Evolutionary conservation across 2,113 vertebrate species (phyloP), one percentile per base, ranked within the genome.

Genomic region (Strix uralensis): DNA sequence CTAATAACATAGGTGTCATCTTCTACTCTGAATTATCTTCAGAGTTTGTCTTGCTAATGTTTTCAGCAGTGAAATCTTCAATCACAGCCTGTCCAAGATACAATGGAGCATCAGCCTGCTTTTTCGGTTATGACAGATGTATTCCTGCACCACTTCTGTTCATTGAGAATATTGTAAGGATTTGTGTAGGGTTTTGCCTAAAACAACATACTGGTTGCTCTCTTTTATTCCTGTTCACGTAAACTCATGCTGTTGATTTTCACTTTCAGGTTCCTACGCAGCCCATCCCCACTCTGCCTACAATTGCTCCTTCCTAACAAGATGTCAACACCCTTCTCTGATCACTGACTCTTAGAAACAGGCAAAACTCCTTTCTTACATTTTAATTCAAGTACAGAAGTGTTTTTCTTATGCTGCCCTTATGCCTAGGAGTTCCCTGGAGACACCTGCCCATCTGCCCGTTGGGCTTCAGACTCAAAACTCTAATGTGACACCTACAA

Each of bases 61-160:
- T 88, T 95, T 81, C 18, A 5, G 40, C 77, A 63, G 34, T 55
- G 49, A 92, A 91, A 92, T 92, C 81, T 92, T 96, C 94, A 95
- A 83, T 96, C 84, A 96, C 52, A 95, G n/a, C 51, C 67, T 94
- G 86, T 95, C 80, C 91, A 92, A 91, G 73, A 78, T 13, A 96
- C 81, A 97, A 91, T 78, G 52, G 72, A 96, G 40, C 61, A 86
- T 79, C 69, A 89, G 29, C 25, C 65, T 89, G 52, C 52, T 94
- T 92, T 89, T 86, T 94, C 8, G 11, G n/a, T 81, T 96, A 58
- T 91, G 86, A 95, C 81, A 92, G 63, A 81, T 81, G 32, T 51
- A 91, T 88, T 84, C 80, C 15, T 0, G 52, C 51, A 78, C 44
- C 40, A 29, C 23, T 66, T 32, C 29, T 71, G 21, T 91, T 94